Conservation (phyloP, 2,797 vertebrate species). For the Falco berigora region DNA sequence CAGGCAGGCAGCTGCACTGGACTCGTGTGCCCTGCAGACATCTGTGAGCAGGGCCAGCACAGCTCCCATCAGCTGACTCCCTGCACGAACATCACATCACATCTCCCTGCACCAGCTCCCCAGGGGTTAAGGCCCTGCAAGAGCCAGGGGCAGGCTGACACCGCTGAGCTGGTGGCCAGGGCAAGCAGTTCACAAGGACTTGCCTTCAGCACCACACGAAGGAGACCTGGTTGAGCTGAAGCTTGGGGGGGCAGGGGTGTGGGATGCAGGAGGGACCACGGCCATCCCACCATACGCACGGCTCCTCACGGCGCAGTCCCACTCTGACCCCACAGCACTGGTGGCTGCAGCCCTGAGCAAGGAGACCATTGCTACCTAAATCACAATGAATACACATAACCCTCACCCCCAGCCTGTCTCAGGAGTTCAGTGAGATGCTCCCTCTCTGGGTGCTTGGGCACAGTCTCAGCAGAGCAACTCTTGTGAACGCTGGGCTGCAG, state of each 20-base stretch:
- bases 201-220: rapidly evolving
- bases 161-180: not conserved
- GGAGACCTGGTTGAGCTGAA: not conserved
- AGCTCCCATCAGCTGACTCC: not conserved
- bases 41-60: not conserved
- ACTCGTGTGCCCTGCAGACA: not conserved
- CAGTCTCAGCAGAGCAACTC: not conserved
- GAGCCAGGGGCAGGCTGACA: not conserved
- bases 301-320: not conserved
- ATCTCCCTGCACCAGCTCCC: not conserved
- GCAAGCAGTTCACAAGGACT: not conserved
- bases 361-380: not conserved
- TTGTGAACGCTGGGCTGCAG: rapidly evolving
- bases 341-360: not conserved
- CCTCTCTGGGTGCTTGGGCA: not conserved
- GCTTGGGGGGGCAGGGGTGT: not conserved
- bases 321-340: not conserved
- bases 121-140: not conserved
- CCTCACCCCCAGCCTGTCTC: not conserved
- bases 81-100: not conserved
- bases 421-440: not conserved
- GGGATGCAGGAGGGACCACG: not conserved
- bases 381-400: not conserved
- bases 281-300: rapidly evolving
- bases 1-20: not conserved